Conservation (phyloP, 92 coral and sea anemone species). For the Epizoanthus scotinus region DNA sequence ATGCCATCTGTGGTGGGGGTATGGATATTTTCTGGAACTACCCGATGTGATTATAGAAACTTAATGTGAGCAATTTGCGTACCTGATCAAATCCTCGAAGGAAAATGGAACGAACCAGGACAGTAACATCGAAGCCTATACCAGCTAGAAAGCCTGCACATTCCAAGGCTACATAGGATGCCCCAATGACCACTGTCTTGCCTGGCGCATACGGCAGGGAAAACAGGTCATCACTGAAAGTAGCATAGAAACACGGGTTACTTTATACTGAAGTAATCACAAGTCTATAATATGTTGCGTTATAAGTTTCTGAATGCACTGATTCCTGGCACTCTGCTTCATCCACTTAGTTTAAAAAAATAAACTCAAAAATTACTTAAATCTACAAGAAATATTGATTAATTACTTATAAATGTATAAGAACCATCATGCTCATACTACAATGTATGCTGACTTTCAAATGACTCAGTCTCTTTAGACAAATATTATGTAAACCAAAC, state of each 20-base stretch:
- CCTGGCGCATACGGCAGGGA: conserved; percentile 95
- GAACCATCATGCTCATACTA: no score
- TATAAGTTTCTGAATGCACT: background rate
- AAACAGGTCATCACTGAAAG: conserved; percentile 91
- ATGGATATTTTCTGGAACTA: no score
- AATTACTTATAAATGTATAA: no score
- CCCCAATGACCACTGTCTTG: conserved; percentile 92
- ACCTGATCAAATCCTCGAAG: conserved; percentile 99
- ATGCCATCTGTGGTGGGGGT: no score
- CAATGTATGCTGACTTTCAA: no score
- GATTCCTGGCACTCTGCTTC: background rate
- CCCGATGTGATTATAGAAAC: background rate
- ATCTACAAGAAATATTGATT: no score
- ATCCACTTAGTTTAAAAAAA: no score
- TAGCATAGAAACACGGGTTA: background rate
- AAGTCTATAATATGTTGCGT: no score
- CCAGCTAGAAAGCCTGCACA: conserved; percentile 95
- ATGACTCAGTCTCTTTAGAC: no score
- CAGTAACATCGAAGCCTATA: conserved; percentile 89
- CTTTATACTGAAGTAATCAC: background rate
- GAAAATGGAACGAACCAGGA: conserved; percentile 92
- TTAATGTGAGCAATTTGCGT: background rate
- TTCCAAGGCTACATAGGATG: conserved; percentile 92
- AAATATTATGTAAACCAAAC: no score
- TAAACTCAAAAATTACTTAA: no score